Evolutionary conservation across 1,140 invertebrate species (phyloP).

Genomic region (Bursaphelenchus mucronatus): DNA sequence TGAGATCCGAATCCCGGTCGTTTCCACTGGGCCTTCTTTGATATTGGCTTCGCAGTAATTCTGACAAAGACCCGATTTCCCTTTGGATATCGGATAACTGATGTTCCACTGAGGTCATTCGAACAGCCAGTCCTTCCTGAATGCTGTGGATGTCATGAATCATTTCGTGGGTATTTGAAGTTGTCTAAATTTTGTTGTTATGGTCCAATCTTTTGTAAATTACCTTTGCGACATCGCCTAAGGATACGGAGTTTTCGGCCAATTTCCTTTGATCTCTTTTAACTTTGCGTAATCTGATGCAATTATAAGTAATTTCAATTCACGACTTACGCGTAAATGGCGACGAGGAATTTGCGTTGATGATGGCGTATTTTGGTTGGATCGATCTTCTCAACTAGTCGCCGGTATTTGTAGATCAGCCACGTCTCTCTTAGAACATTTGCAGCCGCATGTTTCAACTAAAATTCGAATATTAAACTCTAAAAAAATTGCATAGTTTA

Average conservation of each 20-base stretch:
- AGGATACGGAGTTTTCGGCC: conserved; percentile 97
- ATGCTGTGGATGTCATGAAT: conserved; percentile 56
- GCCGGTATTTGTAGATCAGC: conserved; percentile 99
- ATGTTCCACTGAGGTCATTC: conserved; percentile 59
- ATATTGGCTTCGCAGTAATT: conserved; percentile 29
- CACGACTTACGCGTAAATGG: conserved; percentile 89
- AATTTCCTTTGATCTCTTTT: conserved; percentile 99
- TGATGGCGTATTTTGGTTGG: conserved; percentile 89
- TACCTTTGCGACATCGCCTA: conserved; percentile 99
- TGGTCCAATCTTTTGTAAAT: neutral
- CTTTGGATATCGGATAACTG: conserved; percentile 51
- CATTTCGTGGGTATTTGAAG: conserved; percentile 53
- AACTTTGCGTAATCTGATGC: conserved; percentile 83
- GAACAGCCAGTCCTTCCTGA: conserved; percentile 55
- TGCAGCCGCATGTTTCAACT: conserved; percentile 98
- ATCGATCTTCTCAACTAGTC: conserved; percentile 93
- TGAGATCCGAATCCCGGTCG: no score
- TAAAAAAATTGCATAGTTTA: conserved; percentile 19
- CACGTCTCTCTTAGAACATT: conserved; percentile 98
- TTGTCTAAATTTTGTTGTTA: conserved; percentile 43
- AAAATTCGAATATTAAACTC: conserved; percentile 38
- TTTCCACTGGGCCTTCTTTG: neutral
- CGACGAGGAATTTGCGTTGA: conserved; percentile 97
- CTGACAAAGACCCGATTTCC: conserved; percentile 34
- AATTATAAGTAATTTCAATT: neutral